Conservation (phyloP, 1,140 invertebrate genomes). For the Sitophilus oryzae region DNA sequence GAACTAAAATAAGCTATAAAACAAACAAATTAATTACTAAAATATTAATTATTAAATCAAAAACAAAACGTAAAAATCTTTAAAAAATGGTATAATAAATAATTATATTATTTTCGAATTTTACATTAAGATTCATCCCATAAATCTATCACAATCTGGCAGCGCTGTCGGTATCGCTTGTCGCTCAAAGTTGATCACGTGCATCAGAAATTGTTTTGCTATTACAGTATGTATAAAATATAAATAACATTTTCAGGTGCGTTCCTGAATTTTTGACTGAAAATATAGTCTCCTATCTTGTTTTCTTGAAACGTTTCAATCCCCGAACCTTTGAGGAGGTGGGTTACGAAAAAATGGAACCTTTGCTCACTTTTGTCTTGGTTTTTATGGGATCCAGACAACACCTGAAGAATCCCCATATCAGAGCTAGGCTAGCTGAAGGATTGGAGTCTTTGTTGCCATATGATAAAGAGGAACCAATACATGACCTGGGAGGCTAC, state of each 20-base stretch:
- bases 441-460: slow-evolving; percentile 79
- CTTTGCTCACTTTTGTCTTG: slow-evolving; percentile 68
- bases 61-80: no score
- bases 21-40: no score
- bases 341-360: slow-evolving; percentile 55
- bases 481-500: slow-evolving; percentile 57
- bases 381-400: slow-evolving; percentile 71
- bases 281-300: slow-evolving; percentile 76
- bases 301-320: slow-evolving; percentile 63
- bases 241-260: slow-evolving; percentile 57
- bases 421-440: slow-evolving; percentile 81
- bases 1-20: no score
- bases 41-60: no score
- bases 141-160: no score
- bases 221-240: no score
- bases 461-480: slow-evolving; percentile 52
- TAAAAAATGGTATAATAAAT: no score
- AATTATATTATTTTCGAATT: no score
- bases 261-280: slow-evolving; percentile 89
- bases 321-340: slow-evolving; percentile 56
- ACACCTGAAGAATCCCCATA: slow-evolving; percentile 86
- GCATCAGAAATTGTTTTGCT: no score
- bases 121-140: no score
- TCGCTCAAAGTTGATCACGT: no score
- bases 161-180: no score